Evolutionary conservation across 2,113 vertebrate genomes (phyloP).

Genomic region (Sus scrofa): T2T-Sscrofa CM000820.6:75900001-75900500

Average conservation of each 20-base stretch:
- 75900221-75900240: conserved; percentile 10
- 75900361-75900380: background rate
- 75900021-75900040: conserved; percentile 31
- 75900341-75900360: conserved; percentile 36
- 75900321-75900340: background rate
- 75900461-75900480: no score
- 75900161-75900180: background rate
- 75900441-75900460: background rate
- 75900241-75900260: background rate
- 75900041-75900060: background rate
- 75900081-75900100: background rate
- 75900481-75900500: no score
- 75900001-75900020: background rate
- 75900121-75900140: conserved; percentile 11
- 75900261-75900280: background rate
- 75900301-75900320: background rate
- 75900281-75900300: background rate
- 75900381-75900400: background rate
- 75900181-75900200: conserved; percentile 33
- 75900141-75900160: background rate
- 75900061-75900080: background rate
- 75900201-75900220: background rate
- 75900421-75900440: background rate
- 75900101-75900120: conserved; percentile 18
- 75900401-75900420: background rate